Evolutionary conservation across 2,797 vertebrate genomes (phyloP), one percentile per base, ranked within the genome.

Genomic region (Botia almorhae): DNA sequence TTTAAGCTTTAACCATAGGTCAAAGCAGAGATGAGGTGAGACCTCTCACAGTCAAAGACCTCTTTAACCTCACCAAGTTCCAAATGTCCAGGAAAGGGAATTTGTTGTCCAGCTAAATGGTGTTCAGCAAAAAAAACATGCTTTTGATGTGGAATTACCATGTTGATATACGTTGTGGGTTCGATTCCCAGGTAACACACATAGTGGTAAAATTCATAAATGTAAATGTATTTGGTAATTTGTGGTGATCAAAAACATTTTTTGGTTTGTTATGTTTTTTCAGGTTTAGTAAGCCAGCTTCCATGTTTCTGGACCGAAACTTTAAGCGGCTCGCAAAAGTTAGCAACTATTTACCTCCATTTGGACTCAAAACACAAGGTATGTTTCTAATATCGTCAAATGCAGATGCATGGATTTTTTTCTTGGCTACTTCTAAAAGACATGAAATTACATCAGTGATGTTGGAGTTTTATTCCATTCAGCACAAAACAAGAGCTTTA

Each of bases 361-460:
- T 97, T 92, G 96, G 96, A 85, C 93, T 97, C 89, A 97, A 95
- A 94, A 94, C 94, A 87, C 96, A 97, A 96, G 96, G 96, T 97
- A 96, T 26, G 80, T 23, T 51, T 51, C 4, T 17, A 51, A 17
- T 16, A 17, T 51, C 16, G 4, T 51, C 14, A 4, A 17, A 16
- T 14, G 48, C 39, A 43, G 39, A 73, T 55, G 51, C 51, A 1
- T 53, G 17, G 17, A n/a, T 68, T 65, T 46, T 10, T 46, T 1
- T 11, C 10, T 11, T 46, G 10, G 10, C 8, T 60, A 23, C 3
- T 3, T 23, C 10, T 60, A 4, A 11, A 60, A 7, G 46, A 12
- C 21, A 7, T 43, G 39, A 4, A 43, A 43, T 43, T 43, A 65
- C 64, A 33, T 67, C 51, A 46, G 16, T 60, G 48, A 64, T 70